Percentiles rank a stretch among this genome's conserved stretches.
These are phyloP conservation scores for Trinorchestia longiramus DNA, from an alignment of 1,140 invertebrate genomes.

Conservation along the genomic window DNA sequence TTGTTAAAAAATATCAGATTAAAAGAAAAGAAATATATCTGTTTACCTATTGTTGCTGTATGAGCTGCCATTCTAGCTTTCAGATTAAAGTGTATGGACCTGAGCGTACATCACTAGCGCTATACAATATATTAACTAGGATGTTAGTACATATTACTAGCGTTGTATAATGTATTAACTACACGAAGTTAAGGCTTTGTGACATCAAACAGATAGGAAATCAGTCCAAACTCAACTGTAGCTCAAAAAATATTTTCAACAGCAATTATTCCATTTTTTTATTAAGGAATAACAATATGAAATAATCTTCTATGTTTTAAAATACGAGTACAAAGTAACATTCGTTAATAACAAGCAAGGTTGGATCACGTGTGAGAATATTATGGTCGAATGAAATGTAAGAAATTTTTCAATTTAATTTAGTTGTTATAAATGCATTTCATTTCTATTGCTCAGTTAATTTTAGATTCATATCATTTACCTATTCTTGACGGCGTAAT, in stretches of 20 bases:
- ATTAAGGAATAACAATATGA: not conserved
- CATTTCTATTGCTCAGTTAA: not conserved
- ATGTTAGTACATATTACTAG: too few relatives aligned
- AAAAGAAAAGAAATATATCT: too few relatives aligned
- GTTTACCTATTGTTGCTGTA: too few relatives aligned
- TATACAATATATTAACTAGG: too few relatives aligned
- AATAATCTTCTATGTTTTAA: not conserved
- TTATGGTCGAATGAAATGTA: not conserved
- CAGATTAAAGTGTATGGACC: too few relatives aligned
- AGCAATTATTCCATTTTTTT: not conserved
- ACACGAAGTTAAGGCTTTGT: not conserved
- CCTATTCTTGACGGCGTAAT: not conserved
- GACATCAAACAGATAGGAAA: not conserved
- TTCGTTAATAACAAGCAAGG: not conserved
- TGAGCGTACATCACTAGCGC: too few relatives aligned
- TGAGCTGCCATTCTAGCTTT: too few relatives aligned
- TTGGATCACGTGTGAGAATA: not conserved
- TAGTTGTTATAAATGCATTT: not conserved
- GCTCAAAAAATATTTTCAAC: not conserved
- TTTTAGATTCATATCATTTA: not conserved
- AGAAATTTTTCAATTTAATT: not conserved
- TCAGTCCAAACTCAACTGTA: not conserved
- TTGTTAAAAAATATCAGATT: too few relatives aligned
- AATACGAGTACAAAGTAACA: not conserved
- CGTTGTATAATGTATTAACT: not conserved